Evolutionary conservation across 2,888 invertebrate genomes (phyloP), one percentile per base, ranked within the genome.

Genomic region (Pristionchus fissidentatus): DNA sequence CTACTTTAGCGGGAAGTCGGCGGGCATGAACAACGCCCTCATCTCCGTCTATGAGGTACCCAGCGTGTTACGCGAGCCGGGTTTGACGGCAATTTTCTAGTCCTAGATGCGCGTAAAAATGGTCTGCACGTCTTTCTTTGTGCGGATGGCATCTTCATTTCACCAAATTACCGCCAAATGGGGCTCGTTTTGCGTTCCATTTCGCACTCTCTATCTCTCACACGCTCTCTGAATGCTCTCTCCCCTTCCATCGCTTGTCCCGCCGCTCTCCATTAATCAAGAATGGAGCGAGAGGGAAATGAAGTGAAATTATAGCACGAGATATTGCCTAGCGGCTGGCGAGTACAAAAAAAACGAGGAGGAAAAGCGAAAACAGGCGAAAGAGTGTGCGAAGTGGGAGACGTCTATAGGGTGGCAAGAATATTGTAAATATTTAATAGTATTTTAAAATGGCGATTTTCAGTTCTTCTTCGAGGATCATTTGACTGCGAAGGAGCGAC

Each of bases 1-100:
- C 66, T 90, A 89, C 83, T 90, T 90, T 60, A 83, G 85, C 22
- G 88, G 89, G 29, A 87, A 85, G 15, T 84, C 86, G 4, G 41
- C 66, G n/a, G 77, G 84, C 15, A 90, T 90, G 81, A 90, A 90
- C 85, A 79, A 85, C 22, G 86, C 85, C 26, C 38, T 89, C 57
- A 85, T 90, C 80, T n/a, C 78, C 13, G 73, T 87, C 38, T 88
- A 87, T 81, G 86, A 89, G 85, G 89, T 89, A 29, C 26, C 52
- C n/a, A n/a, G n/a, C n/a, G n/a, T n/a, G n/a, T n/a, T n/a, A n/a
- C n/a, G n/a, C n/a, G n/a, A n/a, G n/a, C n/a, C n/a, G n/a, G n/a
- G n/a, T n/a, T n/a, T n/a, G n/a, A n/a, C n/a, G n/a, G n/a, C n/a
- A n/a, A n/a, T n/a, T n/a, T n/a, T n/a, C n/a, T n/a, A n/a, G n/a